Conservation (phyloP, 35 echinoderm and acorn worm species). For the Ophioderma brevispina region DNA sequence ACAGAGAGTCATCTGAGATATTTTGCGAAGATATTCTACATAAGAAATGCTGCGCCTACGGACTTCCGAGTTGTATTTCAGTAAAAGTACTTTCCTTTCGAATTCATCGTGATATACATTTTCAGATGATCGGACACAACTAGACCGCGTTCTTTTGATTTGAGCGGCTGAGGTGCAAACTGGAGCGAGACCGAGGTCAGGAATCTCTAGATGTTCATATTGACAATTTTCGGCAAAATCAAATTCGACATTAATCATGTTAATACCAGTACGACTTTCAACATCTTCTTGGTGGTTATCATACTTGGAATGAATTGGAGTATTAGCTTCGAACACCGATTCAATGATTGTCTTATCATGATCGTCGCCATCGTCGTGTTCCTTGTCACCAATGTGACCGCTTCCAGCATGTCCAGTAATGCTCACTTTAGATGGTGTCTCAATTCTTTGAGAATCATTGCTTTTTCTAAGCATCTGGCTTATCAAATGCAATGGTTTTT, state of each 20-base stretch:
- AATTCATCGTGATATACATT: conserved; percentile 56
- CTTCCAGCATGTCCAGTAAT: neutral
- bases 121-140: conserved; percentile 10
- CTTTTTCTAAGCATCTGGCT: neutral
- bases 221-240: neutral
- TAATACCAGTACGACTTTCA: neutral
- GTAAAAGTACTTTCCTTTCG: conserved; percentile 51
- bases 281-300: neutral
- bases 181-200: conserved; percentile 50
- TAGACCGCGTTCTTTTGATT: neutral
- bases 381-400: neutral
- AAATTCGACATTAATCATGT: neutral
- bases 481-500: neutral
- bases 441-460: neutral
- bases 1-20: conserved; percentile 54
- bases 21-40: conserved; percentile 61
- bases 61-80: conserved; percentile 50
- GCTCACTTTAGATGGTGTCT: neutral
- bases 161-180: neutral
- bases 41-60: conserved; percentile 74
- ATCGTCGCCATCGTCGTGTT: neutral
- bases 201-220: neutral
- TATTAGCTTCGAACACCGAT: conserved; percentile 27
- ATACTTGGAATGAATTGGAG: conserved; percentile 6
- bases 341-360: conserved; percentile 23